These are phyloP conservation scores for Caenorhabditis parvicauda DNA, from an alignment of 2,888 invertebrate species.

Conservation along the genomic window DNA sequence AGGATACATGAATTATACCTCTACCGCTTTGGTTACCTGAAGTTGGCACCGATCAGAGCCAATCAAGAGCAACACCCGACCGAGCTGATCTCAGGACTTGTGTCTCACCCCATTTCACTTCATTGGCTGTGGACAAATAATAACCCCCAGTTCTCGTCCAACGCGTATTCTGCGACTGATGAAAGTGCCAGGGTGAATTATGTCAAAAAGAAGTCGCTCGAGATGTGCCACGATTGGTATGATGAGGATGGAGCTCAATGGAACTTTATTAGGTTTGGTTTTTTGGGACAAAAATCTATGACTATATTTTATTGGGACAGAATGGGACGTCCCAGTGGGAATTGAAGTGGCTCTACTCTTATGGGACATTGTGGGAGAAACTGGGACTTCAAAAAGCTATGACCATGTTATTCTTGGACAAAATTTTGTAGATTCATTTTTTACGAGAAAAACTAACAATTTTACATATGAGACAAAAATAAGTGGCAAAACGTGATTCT, in stretches of 20 bases:
- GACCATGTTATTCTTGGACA: no score
- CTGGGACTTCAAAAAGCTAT: no score
- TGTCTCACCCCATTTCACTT: slow-evolving; percentile 58
- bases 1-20: slow-evolving; percentile 54
- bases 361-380: no score
- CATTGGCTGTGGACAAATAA: slow-evolving; percentile 60
- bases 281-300: no score
- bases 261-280: slow-evolving; percentile 61
- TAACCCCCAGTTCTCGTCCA: slow-evolving; percentile 46
- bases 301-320: no score
- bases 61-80: slow-evolving; percentile 37
- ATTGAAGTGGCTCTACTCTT: no score
- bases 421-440: no score
- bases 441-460: no score
- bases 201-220: slow-evolving; percentile 44
- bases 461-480: no score
- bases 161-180: slow-evolving; percentile 41
- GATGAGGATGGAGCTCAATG: slow-evolving; percentile 55
- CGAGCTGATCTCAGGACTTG: slow-evolving; percentile 42
- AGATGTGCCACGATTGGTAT: slow-evolving; percentile 62
- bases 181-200: slow-evolving; percentile 43
- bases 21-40: slow-evolving; percentile 59
- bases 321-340: no score
- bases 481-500: no score
- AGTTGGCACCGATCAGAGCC: slow-evolving; percentile 50